Evolutionary conservation across 2,888 invertebrate genomes (phyloP), one percentile per base, ranked within the genome.

Genomic region (Eupithecia abbreviata): DNA sequence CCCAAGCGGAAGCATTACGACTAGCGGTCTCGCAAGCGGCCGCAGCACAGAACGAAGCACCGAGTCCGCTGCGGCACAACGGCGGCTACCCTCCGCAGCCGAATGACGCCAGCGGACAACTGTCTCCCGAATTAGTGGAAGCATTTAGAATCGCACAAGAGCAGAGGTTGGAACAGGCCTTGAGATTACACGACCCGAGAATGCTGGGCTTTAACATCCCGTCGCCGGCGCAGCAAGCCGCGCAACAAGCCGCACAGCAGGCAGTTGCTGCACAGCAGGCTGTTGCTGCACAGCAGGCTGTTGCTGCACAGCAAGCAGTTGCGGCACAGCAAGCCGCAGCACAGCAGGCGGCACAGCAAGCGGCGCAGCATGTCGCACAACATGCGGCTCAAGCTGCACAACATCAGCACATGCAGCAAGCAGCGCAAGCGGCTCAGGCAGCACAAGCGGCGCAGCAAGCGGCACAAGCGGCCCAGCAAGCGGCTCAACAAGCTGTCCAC

Each of bases 1-100:
- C 97, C 83, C 98, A 98, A 87, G 98, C 98, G 0, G 98, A 98
- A 90, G 98, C 98, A 0, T 94, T 98, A 58, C 95, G 98, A 85
- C 91, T 98, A 77, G 98, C 98, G 55, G 98, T 98, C 81, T 96
- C 96, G 10, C 97, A 97, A 86, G 97, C 96, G 0, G 96, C 96
- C 0, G 96, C 96, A 0, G 96, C 95, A 2, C 95, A 94, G 71
- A 91, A 88, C 75, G 94, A 93, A 75, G 87, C 90, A 2, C 85
- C 90, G 15, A 93, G 93, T 84, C 94, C 94, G 13, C 82, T 94
- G 73, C 89, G 94, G 86, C 95, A 95, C 87, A 95, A 95, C 85
- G 95, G 95, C 75, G 93, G 95, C 2, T 94, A 93, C 75, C 90
- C 93, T 68, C 93, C 92, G 0, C 92, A 92, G 75, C 91, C 92